Evolutionary conservation across 2,888 invertebrate genomes (phyloP), one percentile per base, ranked within the genome.

Genomic region (Phengaris alcon): DNA sequence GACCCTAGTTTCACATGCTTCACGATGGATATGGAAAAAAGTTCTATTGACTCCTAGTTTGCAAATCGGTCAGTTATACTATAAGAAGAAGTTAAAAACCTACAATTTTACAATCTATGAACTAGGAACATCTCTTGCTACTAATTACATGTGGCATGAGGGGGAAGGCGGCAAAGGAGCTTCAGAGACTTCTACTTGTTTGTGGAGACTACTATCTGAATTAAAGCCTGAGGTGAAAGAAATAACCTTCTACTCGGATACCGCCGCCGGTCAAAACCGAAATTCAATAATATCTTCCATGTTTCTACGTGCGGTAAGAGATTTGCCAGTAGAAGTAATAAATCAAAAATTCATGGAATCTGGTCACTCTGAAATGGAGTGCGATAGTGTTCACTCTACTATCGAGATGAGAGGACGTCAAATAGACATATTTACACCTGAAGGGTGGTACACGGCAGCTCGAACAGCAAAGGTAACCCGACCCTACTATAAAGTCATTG

Each of bases 201-300:
- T n/a, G n/a, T n/a, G n/a, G n/a, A n/a, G n/a, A n/a, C n/a, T n/a
- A 74, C 57, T 59, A 55, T n/a, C 55, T 74, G 57, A 74, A 74
- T 55, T 69, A 48, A 69, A 46, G 48, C 69, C 57, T 70, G 57
- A 54, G 55, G 70, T 75, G 69, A 75, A 70, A 55, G 70, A 75
- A 70, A 59, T 74, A 77, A 64, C 79, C 81, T 76, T 77, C 79
- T 70, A 75, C 77, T 69, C 75, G 44, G 75, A 76, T 54, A 76
- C 75, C 57, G 75, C 52, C 44, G 46, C 75, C 54, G 73, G 76
- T 22, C 75, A 75, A 68, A 76, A 76, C 15, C 72, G 76, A 13
- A 76, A 76, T 51, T 68, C 73, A 48, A 75, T 76, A 52, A 75
- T 75, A 51, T n/a, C 73, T 54, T 8, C 73, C 15, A 54, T 73